Evolutionary conservation across 1,140 invertebrate genomes (phyloP), one percentile per base, ranked within the genome.

Genomic region (Holcopasites calliopsidis): DNA sequence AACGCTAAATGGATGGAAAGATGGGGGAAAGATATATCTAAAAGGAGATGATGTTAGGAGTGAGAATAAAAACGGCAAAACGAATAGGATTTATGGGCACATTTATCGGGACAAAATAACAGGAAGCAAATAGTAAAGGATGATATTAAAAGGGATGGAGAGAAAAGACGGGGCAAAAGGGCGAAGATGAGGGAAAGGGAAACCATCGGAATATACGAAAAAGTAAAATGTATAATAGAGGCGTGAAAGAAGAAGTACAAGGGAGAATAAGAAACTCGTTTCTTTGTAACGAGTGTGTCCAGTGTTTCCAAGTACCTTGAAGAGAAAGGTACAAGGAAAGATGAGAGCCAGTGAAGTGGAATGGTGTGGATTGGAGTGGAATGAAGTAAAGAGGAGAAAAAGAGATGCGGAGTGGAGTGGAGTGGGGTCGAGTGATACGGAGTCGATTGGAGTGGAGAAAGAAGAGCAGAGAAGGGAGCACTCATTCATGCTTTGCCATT

Each of bases 401-500:
- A 13, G 38, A 13, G 38, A 7, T 47, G 58, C 40, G 55, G 55
- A 61, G 60, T 26, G 66, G 72, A 74, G 62, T 69, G 52, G 69
- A 79, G 61, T 54, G 76, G 49, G 65, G 49, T 47, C 55, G 44
- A 50, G 64, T 52, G 26, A 61, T 54, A 69, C 42, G 44, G 50
- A 70, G 58, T 50, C 44, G 21, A 57, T 55, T 55, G 73, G 77
- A 69, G 58, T 47, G 79, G 65, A 66, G 68, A 74, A 61, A 65
- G 65, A 76, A 64, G 74, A 76, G 50, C 33, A 64, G 49, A 62
- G 81, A 88, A 88, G 90, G 90, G 90, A 88, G 88, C 83, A 89
- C 88, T 89, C 90, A 92, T 91, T 92, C 91, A 92, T 92, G 88
- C 86, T 91, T 91, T 90, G 88, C 86, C 88, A 89, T 86, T 87